These are phyloP conservation scores for Neosalanx taihuensis DNA, from an alignment of 2,797 vertebrate genomes.

Conservation along the genomic window DNA sequence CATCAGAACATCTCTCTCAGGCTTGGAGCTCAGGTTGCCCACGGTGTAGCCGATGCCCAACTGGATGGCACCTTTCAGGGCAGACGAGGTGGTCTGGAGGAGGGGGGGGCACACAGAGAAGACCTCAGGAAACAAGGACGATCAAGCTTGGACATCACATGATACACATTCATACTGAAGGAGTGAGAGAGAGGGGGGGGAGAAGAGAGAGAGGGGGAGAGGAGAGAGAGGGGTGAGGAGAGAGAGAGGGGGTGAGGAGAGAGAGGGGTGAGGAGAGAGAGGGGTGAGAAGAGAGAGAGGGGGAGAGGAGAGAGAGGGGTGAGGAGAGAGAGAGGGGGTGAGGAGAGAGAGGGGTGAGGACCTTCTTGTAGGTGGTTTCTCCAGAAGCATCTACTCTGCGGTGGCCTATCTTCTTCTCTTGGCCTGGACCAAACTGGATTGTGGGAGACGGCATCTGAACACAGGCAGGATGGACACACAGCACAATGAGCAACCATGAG, in stretches of 20 bases:
- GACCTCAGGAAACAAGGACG: too few relatives aligned
- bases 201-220: background rate
- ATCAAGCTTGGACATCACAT: too few relatives aligned
- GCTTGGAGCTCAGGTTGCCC: constrained; percentile 96
- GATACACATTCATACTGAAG: too few relatives aligned
- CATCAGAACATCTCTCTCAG: constrained; percentile 95
- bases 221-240: background rate
- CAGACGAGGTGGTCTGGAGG: constrained; percentile 91
- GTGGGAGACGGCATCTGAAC: constrained; percentile 74
- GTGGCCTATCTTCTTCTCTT: constrained; percentile 93
- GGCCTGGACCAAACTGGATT: constrained; percentile 66
- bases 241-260: constrained; percentile 30
- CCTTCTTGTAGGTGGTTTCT: constrained; percentile 98
- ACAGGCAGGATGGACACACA: background rate
- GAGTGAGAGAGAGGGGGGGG: constrained; percentile 1
- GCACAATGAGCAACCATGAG: background rate
- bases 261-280: background rate
- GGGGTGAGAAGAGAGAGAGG: background rate
- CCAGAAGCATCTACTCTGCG: constrained; percentile 91
- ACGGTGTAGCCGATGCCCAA: constrained; percentile 97
- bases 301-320: too few relatives aligned
- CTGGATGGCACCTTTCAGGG: constrained; percentile 95
- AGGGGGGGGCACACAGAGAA: constrained; percentile 8
- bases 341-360: constrained; percentile 35
- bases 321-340: too few relatives aligned